Percentiles rank a stretch among this genome's conserved stretches.
These are phyloP conservation scores for Bryconaethiops microstoma DNA, from an alignment of 2,797 vertebrate species.

Conservation along the genomic window DNA sequence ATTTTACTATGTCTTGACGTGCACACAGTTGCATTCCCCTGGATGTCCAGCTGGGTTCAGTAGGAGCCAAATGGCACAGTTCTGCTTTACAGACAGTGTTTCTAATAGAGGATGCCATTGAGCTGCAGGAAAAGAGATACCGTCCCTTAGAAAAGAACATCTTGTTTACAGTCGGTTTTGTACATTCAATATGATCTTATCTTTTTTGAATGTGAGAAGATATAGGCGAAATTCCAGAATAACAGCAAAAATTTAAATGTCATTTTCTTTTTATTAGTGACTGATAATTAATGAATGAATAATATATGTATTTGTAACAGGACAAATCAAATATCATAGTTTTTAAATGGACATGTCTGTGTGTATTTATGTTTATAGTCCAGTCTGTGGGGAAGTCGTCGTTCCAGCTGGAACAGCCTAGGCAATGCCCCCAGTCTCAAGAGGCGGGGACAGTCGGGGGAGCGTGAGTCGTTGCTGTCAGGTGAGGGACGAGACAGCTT, in stretches of 20 bases:
- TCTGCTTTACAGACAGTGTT: slow-evolving; percentile 9
- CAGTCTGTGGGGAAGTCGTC: slow-evolving; percentile 91
- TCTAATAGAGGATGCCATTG: slow-evolving; percentile 9
- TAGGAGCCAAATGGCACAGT: slow-evolving; percentile 26
- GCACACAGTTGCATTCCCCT: slow-evolving; percentile 5
- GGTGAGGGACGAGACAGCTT: slow-evolving; percentile 87
- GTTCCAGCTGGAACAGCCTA: slow-evolving; percentile 97
- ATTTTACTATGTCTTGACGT: neutral
- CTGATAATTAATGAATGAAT: too few species aligned
- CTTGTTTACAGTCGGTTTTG: neutral
- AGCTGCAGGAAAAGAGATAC: neutral
- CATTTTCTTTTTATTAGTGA: too few species aligned
- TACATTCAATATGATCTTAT: neutral
- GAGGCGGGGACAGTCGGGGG: slow-evolving; percentile 86
- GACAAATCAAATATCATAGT: neutral
- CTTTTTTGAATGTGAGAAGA: too few species aligned
- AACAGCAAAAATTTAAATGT: too few species aligned
- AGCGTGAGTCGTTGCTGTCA: slow-evolving; percentile 90
- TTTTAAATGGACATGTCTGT: neutral
- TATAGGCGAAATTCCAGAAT: too few species aligned
- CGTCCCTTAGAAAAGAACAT: neutral
- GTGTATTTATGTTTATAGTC: slow-evolving; percentile 66
- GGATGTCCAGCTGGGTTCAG: slow-evolving; percentile 66
- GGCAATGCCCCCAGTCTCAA: slow-evolving; percentile 92
- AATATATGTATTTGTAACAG: neutral